phyloP scores from a whole-genome alignment of 2,888 invertebrate species.

The Meteorus colon region DNA sequence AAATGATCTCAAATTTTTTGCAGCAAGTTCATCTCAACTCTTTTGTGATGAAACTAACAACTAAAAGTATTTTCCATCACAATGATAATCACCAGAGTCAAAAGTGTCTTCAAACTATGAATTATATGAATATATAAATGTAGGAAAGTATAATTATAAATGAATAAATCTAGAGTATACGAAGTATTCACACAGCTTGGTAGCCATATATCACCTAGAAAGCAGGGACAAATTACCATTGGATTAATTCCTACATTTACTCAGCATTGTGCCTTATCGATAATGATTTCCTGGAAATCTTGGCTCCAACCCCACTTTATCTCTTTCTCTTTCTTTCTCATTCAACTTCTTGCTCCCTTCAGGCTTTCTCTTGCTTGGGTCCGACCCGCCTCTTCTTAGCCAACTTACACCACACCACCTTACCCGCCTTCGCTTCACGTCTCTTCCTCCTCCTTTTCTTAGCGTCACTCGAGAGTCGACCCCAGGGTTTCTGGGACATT shows the following conservation, averaged over 20 bases:
- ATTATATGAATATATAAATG: not conserved
- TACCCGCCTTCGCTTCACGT: conserved; percentile 25
- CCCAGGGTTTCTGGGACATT: conserved; percentile 65
- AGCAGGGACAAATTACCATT: conserved; percentile 51
- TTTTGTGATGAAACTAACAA: too few species aligned
- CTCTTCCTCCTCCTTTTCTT: conserved; percentile 55
- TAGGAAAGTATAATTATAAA: conserved; percentile 13
- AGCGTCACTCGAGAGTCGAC: conserved; percentile 59
- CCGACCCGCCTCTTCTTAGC: conserved; percentile 51
- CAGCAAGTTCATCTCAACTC: too few species aligned
- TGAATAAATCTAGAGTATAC: not conserved
- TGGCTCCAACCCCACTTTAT: conserved; percentile 50
- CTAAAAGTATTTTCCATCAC: conserved; percentile 48
- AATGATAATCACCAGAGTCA: not conserved
- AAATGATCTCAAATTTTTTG: too few species aligned
- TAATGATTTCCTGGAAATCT: conserved; percentile 59
- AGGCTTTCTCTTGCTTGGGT: conserved; percentile 31
- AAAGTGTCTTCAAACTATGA: not conserved
- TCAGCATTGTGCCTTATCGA: conserved; percentile 58
- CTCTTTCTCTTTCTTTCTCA: conserved; percentile 39
- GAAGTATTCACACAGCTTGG: not conserved
- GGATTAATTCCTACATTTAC: conserved; percentile 60
- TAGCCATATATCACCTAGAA: conserved; percentile 6
- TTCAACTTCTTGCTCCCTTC: not conserved
- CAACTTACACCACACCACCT: conserved; percentile 44